Percentiles rank a stretch among this genome's conserved stretches.
phyloP scores from a whole-genome alignment of 2,113 vertebrate genomes.

The Philantomba maxwellii region DNA sequence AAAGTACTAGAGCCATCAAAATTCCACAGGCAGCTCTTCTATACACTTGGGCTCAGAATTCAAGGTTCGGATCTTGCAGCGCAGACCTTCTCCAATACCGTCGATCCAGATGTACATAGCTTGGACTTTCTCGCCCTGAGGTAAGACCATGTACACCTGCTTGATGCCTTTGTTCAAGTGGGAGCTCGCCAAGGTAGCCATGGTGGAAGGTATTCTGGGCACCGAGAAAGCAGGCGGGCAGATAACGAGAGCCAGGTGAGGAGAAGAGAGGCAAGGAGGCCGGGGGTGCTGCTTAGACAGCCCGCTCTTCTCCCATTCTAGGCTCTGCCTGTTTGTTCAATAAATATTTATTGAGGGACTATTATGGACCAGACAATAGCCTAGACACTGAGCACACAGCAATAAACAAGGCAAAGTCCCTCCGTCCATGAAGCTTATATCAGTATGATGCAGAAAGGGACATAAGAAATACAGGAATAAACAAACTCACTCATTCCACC shows the following conservation, averaged over 20 bases:
- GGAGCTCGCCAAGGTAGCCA: conserved; percentile 88
- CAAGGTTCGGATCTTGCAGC: conserved; percentile 92
- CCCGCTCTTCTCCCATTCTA: too few species aligned
- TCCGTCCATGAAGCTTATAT: neutral
- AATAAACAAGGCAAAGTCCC: neutral
- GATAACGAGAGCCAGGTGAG: neutral
- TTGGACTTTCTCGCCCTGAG: conserved; percentile 90
- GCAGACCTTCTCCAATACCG: conserved; percentile 89
- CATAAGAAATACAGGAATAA: neutral
- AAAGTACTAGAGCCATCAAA: conserved; percentile 96
- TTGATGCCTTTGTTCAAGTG: conserved; percentile 79
- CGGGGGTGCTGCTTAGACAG: too few species aligned
- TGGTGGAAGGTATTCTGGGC: conserved; percentile 77
- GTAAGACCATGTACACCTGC: conserved; percentile 90
- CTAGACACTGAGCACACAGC: neutral
- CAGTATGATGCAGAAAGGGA: neutral
- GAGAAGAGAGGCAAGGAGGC: too few species aligned
- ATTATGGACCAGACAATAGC: neutral
- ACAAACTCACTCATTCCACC: neutral
- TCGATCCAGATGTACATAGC: conserved; percentile 96
- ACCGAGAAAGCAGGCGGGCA: accelerated
- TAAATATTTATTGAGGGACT: neutral
- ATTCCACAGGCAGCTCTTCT: conserved; percentile 97
- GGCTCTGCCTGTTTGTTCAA: neutral
- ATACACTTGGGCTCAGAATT: conserved; percentile 91